Evolutionary conservation across 2,888 invertebrate species (phyloP), one percentile per base, ranked within the genome.

Genomic region (Macrophya annulata): DNA sequence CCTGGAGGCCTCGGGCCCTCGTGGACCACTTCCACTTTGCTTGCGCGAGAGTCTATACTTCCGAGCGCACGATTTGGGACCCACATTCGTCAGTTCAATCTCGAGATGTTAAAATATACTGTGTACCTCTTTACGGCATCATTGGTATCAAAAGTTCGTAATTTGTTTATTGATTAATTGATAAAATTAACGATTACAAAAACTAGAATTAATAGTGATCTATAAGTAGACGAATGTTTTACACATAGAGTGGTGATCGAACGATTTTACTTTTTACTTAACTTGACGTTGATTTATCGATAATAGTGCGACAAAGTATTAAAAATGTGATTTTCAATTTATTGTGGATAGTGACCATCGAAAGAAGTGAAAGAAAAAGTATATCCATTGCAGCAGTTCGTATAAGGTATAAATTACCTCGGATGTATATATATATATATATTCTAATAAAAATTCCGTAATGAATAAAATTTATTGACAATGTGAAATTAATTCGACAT

Each of bases 21-120:
- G 43, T 85, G 25, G 79, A 72, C 85, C 85, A 85, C 85, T 85
- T 85, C 85, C 85, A 85, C 82, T 71, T 74, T 62, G 37, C 85
- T 45, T 51, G 37, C 25, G 77, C 62, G 79, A 68, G 85, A 85
- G 68, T 79, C 85, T 79, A 77, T 77, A 85, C 79, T 81, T 79
- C 85, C 48, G 48, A 85, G 79, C 65, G 40, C 77, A 37, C 65
- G 85, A 85, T 85, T 85, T 79, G 15, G 65, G 79, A 17, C 79
- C 68, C 85, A 68, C 85, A 79, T 85, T 85, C 85, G 65, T 65
- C 79, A 48, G 51, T 62, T 76, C 21, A 72, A 25, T n/a, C 43
- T 62, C 84, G 84, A 76, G 43, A 84, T 84, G 84, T 84, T 76
- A 25, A 76, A 84, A 45, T 43, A 37, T 40, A 62, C 31, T 31